A percentile compares a stretch with the other conserved stretches of the same genome.
Evolutionary conservation across 2,797 vertebrate species (phyloP).

Genomic region (Enteromius anoplus): DNA sequence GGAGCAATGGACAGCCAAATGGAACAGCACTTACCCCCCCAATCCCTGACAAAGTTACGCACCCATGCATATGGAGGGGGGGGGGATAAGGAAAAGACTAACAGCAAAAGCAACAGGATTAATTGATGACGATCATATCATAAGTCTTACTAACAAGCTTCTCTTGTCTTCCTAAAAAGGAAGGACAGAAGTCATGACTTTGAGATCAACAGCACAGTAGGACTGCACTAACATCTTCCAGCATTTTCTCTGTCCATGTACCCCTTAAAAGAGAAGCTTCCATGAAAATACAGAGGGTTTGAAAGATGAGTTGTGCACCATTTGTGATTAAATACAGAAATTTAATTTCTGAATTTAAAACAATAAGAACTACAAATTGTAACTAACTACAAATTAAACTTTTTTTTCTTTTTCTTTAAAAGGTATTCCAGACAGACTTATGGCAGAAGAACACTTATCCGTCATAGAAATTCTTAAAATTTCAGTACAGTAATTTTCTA

Average conservation of each 20-base stretch:
- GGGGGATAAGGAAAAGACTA: neutral
- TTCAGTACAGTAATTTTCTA: neutral
- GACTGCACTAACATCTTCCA: conserved; percentile 54
- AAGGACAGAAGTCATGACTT: conserved; percentile 58
- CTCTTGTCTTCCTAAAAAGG: conserved; percentile 61
- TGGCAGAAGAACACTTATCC: neutral
- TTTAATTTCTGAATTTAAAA: neutral
- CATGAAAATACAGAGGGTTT: conserved; percentile 13
- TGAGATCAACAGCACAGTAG: conserved; percentile 60
- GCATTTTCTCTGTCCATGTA: conserved; percentile 47
- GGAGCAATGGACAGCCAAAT: conserved; percentile 47
- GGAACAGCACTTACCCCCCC: conserved; percentile 50
- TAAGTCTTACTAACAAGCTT: conserved; percentile 16
- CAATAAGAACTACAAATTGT: neutral
- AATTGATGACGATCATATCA: conserved; percentile 39
- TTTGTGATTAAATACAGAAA: conserved; percentile 19
- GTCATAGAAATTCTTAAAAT: neutral
- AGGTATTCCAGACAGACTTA: neutral
- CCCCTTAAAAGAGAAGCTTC: conserved; percentile 50
- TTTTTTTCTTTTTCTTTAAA: neutral
- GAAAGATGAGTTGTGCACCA: neutral
- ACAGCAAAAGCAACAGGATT: conserved; percentile 37
- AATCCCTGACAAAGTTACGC: conserved; percentile 37
- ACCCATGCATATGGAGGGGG: conserved; percentile 27
- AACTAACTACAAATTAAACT: neutral